Evolutionary conservation across 92 coral and sea anemone genomes (phyloP).

Genomic region (Virgularia gustaviana): DNA sequence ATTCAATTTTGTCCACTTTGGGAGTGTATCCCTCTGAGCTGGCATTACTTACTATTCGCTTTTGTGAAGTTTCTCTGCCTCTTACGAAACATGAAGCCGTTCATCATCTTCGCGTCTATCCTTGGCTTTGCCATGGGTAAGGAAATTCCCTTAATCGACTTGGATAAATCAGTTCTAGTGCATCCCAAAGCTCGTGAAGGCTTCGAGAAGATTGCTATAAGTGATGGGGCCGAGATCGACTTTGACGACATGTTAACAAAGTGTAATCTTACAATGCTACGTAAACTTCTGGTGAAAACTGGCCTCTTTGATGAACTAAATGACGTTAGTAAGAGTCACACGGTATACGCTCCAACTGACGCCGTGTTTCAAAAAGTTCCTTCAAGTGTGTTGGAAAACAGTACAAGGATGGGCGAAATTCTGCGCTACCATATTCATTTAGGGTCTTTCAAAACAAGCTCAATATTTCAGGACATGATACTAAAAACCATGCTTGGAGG

Average conservation of each 20-base stretch:
- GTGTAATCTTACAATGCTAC: conserved; percentile 13
- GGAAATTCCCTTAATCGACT: no score
- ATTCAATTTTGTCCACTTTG: no score
- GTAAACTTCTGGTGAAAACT: conserved; percentile 2
- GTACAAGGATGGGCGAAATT: conserved; percentile 15
- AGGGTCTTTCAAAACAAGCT: conserved; percentile 1
- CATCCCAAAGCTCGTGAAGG: no score
- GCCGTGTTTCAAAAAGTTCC: conserved; percentile 11
- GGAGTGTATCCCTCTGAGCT: no score
- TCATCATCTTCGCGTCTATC: no score
- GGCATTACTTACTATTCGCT: no score
- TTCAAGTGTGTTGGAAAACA: background rate
- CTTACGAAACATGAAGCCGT: no score
- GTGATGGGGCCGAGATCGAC: no score
- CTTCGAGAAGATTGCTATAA: no score
- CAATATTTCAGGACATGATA: background rate
- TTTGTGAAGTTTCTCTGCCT: no score
- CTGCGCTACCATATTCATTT: conserved; percentile 30
- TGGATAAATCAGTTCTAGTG: no score
- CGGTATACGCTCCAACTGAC: conserved; percentile 29
- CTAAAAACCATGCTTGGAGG: conserved; percentile 29
- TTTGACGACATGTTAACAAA: conserved; percentile 21
- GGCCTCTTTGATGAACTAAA: conserved; percentile 17
- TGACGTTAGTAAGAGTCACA: conserved; percentile 24
- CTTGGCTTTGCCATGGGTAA: no score